These are phyloP conservation scores for Rhinoptilus africanus DNA, from an alignment of 2,113 vertebrate species.

Conservation along the genomic window DNA sequence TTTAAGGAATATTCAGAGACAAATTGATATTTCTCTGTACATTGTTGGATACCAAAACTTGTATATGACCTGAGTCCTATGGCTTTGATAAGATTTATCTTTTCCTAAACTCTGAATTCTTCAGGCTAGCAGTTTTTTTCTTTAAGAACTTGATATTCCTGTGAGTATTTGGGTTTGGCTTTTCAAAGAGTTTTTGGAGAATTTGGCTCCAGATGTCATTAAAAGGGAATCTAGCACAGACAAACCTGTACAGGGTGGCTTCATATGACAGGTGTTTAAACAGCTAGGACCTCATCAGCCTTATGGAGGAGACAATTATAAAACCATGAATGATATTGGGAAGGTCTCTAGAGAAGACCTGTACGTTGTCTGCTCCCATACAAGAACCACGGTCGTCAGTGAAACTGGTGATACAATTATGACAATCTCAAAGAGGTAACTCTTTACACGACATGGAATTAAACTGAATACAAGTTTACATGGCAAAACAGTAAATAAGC, in stretches of 20 bases:
- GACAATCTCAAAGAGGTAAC: neutral
- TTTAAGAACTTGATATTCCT: neutral
- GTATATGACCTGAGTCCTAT: neutral
- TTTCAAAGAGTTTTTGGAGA: neutral
- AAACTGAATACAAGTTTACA: neutral
- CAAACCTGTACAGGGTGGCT: neutral
- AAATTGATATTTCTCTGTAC: neutral
- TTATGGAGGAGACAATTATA: neutral
- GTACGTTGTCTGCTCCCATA: neutral
- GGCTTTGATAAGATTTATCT: neutral
- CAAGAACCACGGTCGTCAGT: neutral
- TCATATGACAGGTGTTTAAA: neutral
- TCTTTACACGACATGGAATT: neutral
- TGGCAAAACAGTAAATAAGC: neutral
- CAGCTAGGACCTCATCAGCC: neutral
- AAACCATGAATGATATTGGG: neutral
- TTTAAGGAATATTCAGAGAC: neutral
- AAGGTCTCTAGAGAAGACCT: neutral
- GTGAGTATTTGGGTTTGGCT: neutral
- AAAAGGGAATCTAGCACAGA: neutral
- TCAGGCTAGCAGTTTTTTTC: neutral
- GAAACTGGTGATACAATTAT: neutral
- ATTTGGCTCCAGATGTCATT: neutral
- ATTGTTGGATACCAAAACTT: neutral
- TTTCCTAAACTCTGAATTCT: neutral